A percentile compares a stretch with the other conserved stretches of the same genome.
phyloP scores from a whole-genome alignment of 2,113 vertebrate species.

The Psammodynastes pulverulentus region DNA sequence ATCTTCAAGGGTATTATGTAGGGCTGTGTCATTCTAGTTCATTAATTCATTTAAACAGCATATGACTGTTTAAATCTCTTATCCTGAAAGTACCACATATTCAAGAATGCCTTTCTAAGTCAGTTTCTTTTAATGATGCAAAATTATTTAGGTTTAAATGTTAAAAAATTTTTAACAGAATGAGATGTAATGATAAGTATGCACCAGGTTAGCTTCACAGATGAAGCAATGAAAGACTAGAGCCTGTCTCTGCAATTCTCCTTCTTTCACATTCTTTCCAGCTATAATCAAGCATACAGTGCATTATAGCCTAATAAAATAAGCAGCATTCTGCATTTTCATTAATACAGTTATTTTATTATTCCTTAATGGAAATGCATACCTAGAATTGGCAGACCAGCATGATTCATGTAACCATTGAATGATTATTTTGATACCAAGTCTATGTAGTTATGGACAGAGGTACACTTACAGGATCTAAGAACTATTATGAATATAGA shows the following conservation, averaged over 20 bases:
- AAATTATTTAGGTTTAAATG: background rate
- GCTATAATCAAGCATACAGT: background rate
- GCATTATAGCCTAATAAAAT: background rate
- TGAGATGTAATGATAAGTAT: background rate
- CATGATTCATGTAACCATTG: background rate
- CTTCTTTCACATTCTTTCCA: background rate
- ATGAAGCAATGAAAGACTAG: background rate
- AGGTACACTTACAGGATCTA: slow-evolving; percentile 6
- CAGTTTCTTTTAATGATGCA: background rate
- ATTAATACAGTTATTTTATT: background rate
- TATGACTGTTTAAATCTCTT: background rate
- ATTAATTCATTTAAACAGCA: background rate
- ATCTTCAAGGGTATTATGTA: slow-evolving; percentile 37
- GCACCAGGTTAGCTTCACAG: background rate
- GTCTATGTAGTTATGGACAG: background rate
- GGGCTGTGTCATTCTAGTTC: slow-evolving; percentile 26
- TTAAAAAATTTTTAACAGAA: background rate
- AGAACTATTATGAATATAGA: background rate
- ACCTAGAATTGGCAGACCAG: background rate
- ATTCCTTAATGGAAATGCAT: background rate
- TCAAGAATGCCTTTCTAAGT: background rate
- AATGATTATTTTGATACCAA: background rate
- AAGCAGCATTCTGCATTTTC: background rate
- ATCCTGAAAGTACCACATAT: background rate
- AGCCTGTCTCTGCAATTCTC: background rate